phyloP scores from a whole-genome alignment of 2,797 vertebrate genomes.

The Darevskia nairensis region DNA sequence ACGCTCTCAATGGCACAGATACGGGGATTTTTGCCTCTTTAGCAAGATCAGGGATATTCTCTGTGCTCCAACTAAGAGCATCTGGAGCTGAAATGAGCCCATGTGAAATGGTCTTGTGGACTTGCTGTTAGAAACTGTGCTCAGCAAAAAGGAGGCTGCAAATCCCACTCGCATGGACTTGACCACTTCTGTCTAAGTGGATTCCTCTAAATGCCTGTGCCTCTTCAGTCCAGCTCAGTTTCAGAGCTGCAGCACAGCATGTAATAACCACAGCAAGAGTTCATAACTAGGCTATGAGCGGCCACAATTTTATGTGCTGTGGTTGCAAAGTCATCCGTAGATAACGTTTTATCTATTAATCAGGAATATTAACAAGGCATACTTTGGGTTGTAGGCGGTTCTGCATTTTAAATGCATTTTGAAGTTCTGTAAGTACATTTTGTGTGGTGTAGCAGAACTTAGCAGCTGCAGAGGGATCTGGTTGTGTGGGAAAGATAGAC shows the following conservation, averaged over 20 bases:
- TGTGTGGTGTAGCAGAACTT: background rate
- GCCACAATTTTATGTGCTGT: background rate
- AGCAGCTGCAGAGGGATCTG: background rate
- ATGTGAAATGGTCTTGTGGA: no score
- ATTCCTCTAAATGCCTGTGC: background rate
- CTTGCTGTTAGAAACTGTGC: background rate
- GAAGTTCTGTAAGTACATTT: background rate
- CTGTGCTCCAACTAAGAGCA: background rate
- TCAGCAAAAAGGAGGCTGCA: background rate
- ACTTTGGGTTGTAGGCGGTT: background rate
- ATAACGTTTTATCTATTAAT: slow-evolving; percentile 30
- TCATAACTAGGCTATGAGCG: background rate
- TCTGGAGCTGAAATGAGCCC: background rate
- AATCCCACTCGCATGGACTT: background rate
- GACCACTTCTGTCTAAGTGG: background rate
- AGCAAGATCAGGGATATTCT: background rate
- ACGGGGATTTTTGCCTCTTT: background rate
- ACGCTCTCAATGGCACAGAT: no score
- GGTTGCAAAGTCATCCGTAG: slow-evolving; percentile 2
- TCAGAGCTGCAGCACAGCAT: background rate
- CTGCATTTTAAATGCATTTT: background rate
- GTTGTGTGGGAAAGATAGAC: background rate
- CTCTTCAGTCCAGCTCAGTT: background rate
- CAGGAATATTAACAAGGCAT: background rate
- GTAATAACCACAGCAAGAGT: background rate